Evolutionary conservation across 2,797 vertebrate species (phyloP).

Genomic region (Uromys caudimaculatus): DNA sequence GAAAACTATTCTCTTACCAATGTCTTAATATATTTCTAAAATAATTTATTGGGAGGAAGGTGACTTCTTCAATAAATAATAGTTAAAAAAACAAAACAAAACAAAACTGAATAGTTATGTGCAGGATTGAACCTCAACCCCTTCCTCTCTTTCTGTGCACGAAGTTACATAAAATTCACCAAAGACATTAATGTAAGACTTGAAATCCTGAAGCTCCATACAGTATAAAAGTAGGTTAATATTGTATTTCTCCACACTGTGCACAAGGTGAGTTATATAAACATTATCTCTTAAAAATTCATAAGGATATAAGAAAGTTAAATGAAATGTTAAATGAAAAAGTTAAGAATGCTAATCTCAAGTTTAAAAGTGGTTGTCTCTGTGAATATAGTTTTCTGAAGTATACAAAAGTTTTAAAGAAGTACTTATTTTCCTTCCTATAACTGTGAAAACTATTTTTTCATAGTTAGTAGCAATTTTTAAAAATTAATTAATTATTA

Average conservation of each 20-base stretch:
- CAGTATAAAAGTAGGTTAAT: background rate
- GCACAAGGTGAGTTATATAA: background rate
- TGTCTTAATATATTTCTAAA: background rate
- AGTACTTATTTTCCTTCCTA: background rate
- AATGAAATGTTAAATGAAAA: conserved; percentile 27
- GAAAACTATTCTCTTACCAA: background rate
- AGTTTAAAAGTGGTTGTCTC: background rate
- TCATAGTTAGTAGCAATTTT: background rate
- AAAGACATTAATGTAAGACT: background rate
- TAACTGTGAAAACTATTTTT: background rate
- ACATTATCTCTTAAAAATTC: background rate
- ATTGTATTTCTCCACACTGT: background rate
- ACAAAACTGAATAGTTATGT: background rate
- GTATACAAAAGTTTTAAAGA: background rate
- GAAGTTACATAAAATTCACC: background rate
- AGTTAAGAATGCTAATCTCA: background rate
- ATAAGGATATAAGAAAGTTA: conserved; percentile 6
- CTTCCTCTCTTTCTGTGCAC: background rate
- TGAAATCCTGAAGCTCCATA: background rate
- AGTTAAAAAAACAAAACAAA: background rate
- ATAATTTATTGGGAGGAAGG: no score
- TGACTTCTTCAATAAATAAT: background rate
- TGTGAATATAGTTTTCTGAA: background rate
- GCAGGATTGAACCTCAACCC: background rate
- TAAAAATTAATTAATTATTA: background rate